Conservation (phyloP, 35 echinoderm and acorn worm genomes). For the Apostichopus parvimensis region DNA sequence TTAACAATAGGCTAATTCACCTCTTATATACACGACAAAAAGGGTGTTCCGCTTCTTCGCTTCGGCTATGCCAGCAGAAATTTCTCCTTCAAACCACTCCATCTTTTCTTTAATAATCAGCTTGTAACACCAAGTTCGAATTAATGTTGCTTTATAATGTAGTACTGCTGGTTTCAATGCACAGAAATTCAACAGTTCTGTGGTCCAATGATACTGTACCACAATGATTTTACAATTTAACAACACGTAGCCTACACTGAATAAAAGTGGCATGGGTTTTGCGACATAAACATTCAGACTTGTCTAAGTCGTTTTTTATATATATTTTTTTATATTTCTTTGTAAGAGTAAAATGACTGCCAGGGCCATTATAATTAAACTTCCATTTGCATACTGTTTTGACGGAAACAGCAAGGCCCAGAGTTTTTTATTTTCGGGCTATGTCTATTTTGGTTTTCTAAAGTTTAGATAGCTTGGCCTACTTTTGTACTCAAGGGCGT, state of each 20-base stretch:
- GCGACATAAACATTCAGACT: not conserved
- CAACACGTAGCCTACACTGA: not conserved
- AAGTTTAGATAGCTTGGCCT: no score
- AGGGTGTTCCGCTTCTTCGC: constrained; percentile 68
- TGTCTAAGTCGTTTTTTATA: not conserved
- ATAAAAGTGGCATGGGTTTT: not conserved
- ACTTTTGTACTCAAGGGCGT: no score
- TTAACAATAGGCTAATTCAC: constrained; percentile 16
- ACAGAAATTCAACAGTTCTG: not conserved
- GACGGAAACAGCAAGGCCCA: no score
- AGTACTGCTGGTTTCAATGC: not conserved
- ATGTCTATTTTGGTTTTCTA: no score
- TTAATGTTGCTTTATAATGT: not conserved
- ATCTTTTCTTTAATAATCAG: not conserved
- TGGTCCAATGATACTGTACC: not conserved
- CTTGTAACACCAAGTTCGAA: not conserved
- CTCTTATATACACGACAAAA: constrained; percentile 76
- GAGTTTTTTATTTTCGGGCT: no score
- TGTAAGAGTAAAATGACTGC: not conserved
- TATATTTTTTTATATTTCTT: not conserved
- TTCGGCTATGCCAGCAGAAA: constrained; percentile 61
- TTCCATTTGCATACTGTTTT: no score
- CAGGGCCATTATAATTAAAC: not conserved
- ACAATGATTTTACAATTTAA: not conserved
- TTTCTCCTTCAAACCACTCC: constrained; percentile 76